phyloP scores from a whole-genome alignment of 2,888 invertebrate species.

The Drosophila nr. perissopoda region DNA sequence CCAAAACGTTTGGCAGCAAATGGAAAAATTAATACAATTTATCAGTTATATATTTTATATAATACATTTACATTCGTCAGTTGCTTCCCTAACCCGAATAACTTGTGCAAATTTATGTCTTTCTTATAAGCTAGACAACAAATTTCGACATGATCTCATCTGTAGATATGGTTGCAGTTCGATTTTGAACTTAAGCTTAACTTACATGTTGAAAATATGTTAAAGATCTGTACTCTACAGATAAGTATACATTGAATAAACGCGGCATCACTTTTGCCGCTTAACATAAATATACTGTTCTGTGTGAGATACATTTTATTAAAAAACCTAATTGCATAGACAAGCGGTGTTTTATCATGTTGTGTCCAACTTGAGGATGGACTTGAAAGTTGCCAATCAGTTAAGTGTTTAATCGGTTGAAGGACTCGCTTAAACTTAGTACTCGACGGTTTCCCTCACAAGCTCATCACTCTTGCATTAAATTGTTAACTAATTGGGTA shows the following conservation, averaged over 20 bases:
- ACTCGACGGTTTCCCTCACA: neutral
- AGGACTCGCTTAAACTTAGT: neutral
- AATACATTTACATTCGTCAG: neutral
- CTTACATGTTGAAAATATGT: neutral
- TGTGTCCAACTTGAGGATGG: neutral
- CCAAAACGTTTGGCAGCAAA: neutral
- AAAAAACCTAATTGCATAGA: neutral
- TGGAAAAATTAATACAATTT: constrained; percentile 11
- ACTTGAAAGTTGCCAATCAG: neutral
- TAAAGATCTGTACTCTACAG: too few species aligned
- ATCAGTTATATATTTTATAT: neutral
- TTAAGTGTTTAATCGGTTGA: neutral
- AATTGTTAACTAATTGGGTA: neutral
- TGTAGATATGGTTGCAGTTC: neutral
- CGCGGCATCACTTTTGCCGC: too few species aligned
- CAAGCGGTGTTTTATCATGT: neutral
- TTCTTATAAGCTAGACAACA: neutral
- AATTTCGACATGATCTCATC: neutral
- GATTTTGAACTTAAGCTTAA: neutral
- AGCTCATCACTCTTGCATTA: neutral
- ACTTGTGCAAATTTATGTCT: neutral
- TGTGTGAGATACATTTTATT: neutral
- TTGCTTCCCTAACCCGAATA: neutral
- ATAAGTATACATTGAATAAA: too few species aligned
- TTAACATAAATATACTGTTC: neutral